phyloP scores from a whole-genome alignment of 1,140 invertebrate genomes.

The Stegodyphus mimosarum region DNA sequence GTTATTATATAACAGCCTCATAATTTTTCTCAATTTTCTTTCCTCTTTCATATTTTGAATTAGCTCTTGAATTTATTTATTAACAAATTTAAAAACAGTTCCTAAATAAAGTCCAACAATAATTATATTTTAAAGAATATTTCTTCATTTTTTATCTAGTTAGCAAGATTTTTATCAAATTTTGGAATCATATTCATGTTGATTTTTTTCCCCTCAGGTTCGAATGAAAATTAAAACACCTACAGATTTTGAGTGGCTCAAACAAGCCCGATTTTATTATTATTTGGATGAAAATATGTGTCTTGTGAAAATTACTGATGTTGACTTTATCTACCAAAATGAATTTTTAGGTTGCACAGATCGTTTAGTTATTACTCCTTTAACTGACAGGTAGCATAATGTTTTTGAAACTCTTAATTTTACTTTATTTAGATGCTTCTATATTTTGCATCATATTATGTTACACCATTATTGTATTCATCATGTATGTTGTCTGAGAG shows the following conservation, averaged over 20 bases:
- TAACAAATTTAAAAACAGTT: too few species aligned
- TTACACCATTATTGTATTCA: too few species aligned
- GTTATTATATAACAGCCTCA: too few species aligned
- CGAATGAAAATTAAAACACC: conserved; percentile 86
- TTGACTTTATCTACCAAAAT: conserved; percentile 95
- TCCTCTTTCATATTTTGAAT: too few species aligned
- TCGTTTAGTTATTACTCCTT: conserved; percentile 81
- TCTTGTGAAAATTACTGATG: conserved; percentile 92
- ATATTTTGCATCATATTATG: too few species aligned
- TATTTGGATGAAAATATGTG: conserved; percentile 94
- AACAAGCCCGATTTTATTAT: conserved; percentile 96
- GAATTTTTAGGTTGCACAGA: conserved; percentile 98
- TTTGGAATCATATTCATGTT: not conserved
- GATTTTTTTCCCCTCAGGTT: conserved; percentile 72
- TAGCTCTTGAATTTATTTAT: too few species aligned
- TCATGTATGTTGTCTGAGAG: too few species aligned
- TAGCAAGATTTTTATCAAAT: not conserved
- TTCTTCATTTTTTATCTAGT: not conserved
- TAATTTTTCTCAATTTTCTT: too few species aligned
- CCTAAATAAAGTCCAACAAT: too few species aligned
- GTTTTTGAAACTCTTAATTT: not conserved
- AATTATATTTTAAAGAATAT: not conserved
- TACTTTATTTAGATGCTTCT: too few species aligned
- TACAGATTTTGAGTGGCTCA: conserved; percentile 96
- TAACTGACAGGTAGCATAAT: conserved; percentile 87